These are phyloP conservation scores for Todiramphus saurophagus DNA, from an alignment of 2,113 vertebrate genomes.

Conservation along the genomic window DNA sequence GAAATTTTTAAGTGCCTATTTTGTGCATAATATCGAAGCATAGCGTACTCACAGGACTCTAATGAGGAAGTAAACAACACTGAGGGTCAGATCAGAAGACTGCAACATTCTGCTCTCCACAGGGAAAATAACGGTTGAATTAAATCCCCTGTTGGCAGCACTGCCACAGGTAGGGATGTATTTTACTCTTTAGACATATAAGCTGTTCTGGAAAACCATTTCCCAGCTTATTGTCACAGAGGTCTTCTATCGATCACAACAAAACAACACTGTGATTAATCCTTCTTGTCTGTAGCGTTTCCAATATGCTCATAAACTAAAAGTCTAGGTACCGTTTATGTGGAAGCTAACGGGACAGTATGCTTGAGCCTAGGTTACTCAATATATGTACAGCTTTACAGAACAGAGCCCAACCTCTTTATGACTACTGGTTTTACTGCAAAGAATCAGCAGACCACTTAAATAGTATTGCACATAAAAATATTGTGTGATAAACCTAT, in stretches of 20 bases:
- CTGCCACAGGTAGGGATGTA: neutral
- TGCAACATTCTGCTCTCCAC: neutral
- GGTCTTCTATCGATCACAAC: neutral
- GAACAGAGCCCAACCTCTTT: neutral
- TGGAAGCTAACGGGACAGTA: neutral
- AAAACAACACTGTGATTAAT: neutral
- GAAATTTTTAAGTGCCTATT: neutral
- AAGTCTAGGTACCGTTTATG: neutral
- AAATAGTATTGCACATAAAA: neutral
- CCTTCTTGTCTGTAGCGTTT: neutral
- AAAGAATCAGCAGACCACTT: neutral
- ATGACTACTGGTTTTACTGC: neutral
- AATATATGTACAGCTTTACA: neutral
- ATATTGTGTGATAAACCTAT: neutral
- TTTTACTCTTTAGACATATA: neutral
- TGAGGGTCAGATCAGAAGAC: neutral
- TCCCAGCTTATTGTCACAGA: conserved; percentile 4
- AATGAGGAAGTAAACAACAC: neutral
- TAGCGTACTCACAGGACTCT: neutral
- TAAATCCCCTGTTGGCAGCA: neutral
- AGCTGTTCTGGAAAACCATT: neutral
- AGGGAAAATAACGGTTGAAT: neutral
- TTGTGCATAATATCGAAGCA: neutral
- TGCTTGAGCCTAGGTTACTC: neutral
- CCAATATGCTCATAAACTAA: neutral